Conservation (phyloP, 2,888 invertebrate species). For the Dendrolimus pini region DNA sequence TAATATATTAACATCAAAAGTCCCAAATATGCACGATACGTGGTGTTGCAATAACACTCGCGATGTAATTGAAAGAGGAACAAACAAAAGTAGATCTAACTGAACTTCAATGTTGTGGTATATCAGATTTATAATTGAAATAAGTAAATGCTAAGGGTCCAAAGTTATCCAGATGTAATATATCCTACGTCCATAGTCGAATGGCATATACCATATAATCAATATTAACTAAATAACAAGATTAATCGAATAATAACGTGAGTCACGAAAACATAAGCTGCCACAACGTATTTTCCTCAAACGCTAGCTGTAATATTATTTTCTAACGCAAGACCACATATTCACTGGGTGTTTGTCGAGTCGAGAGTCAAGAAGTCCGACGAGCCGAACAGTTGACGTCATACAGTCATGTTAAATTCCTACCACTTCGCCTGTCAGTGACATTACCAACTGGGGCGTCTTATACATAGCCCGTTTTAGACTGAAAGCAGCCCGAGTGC, state of each 20-base stretch:
- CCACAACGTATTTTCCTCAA: slow-evolving; percentile 38
- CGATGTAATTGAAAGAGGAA: too few relatives aligned
- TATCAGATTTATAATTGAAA: too few relatives aligned
- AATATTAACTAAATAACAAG: slow-evolving; percentile 26
- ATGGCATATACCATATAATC: neutral
- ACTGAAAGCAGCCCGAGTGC: slow-evolving; percentile 10
- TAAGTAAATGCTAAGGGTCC: too few relatives aligned
- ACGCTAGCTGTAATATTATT: slow-evolving; percentile 49
- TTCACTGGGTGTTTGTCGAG: slow-evolving; percentile 62
- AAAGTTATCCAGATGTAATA: too few relatives aligned
- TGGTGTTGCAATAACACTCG: too few relatives aligned
- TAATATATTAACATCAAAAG: too few relatives aligned
- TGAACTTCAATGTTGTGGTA: too few relatives aligned
- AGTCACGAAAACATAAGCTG: neutral
- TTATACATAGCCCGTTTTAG: slow-evolving; percentile 40
- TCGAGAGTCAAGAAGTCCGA: slow-evolving; percentile 68
- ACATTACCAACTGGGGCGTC: slow-evolving; percentile 19
- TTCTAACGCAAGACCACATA: slow-evolving; percentile 58
- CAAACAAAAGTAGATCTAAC: too few relatives aligned
- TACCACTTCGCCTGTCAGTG: slow-evolving; percentile 36
- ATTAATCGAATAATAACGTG: slow-evolving; percentile 17
- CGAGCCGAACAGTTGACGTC: slow-evolving; percentile 74
- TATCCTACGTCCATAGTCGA: neutral
- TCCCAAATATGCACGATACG: too few relatives aligned
- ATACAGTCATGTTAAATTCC: slow-evolving; percentile 60